Conservation (phyloP, 2,113 vertebrate genomes). For the Vidua macroura region DNA sequence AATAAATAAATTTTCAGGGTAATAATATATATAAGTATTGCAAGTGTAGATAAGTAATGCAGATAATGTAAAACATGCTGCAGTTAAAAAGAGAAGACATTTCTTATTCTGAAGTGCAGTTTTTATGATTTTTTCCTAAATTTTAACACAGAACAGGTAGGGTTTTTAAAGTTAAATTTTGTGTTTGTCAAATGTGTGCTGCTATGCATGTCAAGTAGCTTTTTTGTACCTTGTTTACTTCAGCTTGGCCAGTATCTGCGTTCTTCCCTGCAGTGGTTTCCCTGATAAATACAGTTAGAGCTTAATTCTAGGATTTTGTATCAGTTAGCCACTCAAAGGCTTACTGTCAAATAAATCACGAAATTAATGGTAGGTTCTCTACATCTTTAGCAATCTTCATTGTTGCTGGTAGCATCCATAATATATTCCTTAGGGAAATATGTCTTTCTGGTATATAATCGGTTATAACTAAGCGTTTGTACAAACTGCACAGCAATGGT, state of each 20-base stretch:
- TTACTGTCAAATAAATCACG: background rate
- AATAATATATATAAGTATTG: background rate
- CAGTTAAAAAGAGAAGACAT: background rate
- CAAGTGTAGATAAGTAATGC: background rate
- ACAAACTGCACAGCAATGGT: background rate
- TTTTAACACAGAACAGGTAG: background rate
- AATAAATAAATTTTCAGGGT: background rate
- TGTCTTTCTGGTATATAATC: background rate
- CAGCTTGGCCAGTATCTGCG: background rate
- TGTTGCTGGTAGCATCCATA: background rate
- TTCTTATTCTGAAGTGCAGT: background rate
- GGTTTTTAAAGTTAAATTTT: background rate
- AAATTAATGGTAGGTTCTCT: background rate
- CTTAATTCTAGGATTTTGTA: background rate
- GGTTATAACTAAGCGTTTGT: background rate
- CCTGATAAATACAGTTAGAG: background rate
- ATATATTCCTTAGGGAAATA: background rate
- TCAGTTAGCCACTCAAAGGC: background rate
- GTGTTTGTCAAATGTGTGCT: background rate
- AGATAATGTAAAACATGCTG: background rate
- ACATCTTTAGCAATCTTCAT: fast-evolving
- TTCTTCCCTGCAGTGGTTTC: background rate
- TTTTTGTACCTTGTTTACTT: background rate
- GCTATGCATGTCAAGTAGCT: background rate
- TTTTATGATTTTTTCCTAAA: background rate